Conservation (phyloP, 2,888 invertebrate species). For the Cantharis rustica region DNA sequence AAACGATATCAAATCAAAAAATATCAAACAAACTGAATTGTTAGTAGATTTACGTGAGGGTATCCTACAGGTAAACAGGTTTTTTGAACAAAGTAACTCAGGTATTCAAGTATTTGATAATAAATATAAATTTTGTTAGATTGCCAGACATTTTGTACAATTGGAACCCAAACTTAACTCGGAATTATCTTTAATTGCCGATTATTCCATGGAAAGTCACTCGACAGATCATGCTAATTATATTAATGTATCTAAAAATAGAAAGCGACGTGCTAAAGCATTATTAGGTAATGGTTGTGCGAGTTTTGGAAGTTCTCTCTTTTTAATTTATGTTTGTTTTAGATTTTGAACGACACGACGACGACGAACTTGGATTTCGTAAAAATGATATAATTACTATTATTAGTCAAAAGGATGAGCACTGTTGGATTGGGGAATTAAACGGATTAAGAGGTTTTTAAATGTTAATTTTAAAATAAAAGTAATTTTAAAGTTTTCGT, state of each 20-base stretch:
- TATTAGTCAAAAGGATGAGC: constrained; percentile 95
- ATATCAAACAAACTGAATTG: constrained; percentile 97
- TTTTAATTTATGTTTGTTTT: not conserved
- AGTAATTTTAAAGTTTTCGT: constrained; percentile 8
- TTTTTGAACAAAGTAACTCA: not conserved
- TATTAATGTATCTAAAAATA: constrained; percentile 87
- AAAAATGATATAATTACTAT: constrained; percentile 99
- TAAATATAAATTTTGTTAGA: constrained; percentile 45
- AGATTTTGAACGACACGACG: constrained; percentile 97
- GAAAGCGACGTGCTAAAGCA: constrained; percentile 92
- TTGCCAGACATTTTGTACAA: constrained; percentile 91
- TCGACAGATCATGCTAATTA: constrained; percentile 92
- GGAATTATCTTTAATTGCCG: constrained; percentile 82
- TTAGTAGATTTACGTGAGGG: constrained; percentile 97
- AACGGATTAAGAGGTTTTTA: constrained; percentile 82
- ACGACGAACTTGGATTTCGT: constrained; percentile 96
- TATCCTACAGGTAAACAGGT: constrained; percentile 74
- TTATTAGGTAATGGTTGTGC: constrained; percentile 64
- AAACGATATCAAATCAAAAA: constrained; percentile 91
- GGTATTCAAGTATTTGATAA: constrained; percentile 5
- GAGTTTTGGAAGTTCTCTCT: not conserved
- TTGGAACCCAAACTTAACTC: constrained; percentile 85
- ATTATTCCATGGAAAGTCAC: constrained; percentile 96
- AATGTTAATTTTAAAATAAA: not conserved
- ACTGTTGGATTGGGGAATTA: constrained; percentile 97